phyloP scores from a whole-genome alignment of 2,797 vertebrate genomes.

The Enteromius radiatus region DNA sequence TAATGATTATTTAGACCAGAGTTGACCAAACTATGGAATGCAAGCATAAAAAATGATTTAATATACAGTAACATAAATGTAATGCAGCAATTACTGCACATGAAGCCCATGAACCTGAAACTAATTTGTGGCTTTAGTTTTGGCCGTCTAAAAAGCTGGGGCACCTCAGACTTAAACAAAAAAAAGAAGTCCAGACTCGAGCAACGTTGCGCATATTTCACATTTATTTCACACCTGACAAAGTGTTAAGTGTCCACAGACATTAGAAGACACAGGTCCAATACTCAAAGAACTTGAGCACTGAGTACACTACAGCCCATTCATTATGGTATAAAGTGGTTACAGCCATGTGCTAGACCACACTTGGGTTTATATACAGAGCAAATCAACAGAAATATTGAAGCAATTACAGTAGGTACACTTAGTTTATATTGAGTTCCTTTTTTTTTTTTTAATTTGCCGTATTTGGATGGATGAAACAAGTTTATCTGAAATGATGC shows the following conservation, averaged over 20 bases:
- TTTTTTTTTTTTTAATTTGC: conserved; percentile 50
- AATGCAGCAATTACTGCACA: not conserved
- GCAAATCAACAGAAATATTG: conserved; percentile 61
- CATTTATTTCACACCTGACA: conserved; percentile 85
- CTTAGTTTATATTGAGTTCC: conserved; percentile 56
- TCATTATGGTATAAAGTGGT: conserved; percentile 62
- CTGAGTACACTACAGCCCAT: conserved; percentile 71
- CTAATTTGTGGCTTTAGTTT: not conserved
- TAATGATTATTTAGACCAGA: not conserved
- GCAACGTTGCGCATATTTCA: conserved; percentile 73
- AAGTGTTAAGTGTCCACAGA: conserved; percentile 81
- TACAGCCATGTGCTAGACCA: conserved; percentile 63
- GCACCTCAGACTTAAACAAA: not conserved
- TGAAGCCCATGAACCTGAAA: not conserved
- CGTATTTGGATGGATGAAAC: conserved; percentile 53
- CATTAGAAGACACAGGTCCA: conserved; percentile 76
- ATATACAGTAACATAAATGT: not conserved
- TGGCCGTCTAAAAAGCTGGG: not conserved
- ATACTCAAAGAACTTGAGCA: conserved; percentile 78
- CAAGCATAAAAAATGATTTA: not conserved
- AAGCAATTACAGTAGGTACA: conserved; percentile 53
- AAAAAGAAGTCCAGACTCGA: conserved; percentile 22
- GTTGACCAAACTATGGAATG: not conserved
- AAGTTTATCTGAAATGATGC: conserved; percentile 43
- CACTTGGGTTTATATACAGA: conserved; percentile 74